Base-by-base conservation (phyloP, 2,113 vertebrate genomes). In the Illadopsis cleaveri region DNA sequence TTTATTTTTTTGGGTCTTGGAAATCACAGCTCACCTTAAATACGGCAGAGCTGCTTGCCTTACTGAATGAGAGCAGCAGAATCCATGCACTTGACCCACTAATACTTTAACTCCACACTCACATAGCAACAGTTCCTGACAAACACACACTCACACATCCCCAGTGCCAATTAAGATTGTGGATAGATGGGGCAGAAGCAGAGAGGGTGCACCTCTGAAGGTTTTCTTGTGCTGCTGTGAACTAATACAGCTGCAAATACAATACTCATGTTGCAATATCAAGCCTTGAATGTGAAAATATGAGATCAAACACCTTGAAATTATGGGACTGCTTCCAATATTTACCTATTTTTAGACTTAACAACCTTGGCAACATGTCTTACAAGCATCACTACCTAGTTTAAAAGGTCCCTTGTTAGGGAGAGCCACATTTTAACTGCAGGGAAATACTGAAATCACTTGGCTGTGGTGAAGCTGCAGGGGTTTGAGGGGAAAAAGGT, bases 321-420 rank as follows among this genome's bases (percentile, higher is more conserved):
- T 57, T 66, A 82, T 28, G 50, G 45, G 57, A 69, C 42, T 11
- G 4, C 54, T 95, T 93, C 73, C 70, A 95, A 31, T 62, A 82
- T 69, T 95, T 87, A 72, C 58, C 37, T 72, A 58, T 93, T 96
- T 97, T 95, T 91, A 93, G 71, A 90, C 24, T 91, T 96, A 72
- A 92, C 38, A 57, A 47, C 42, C 38, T 94, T 95, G 94, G 82
- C 75, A 94, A 47, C 50, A 31, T 76, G 45, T 86, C 82, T 89
- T 91, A 91, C 30, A 65, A 95, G 48, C 83, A 85, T 65, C 58
- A 28, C 73, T 85, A 54, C 57, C 31, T 76, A 38, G 21, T 90
- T 90, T 73, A 80, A 96, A 96, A 93, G 86, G 70, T 82, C 89
- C 66, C 62, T 79, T 50, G 73, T 89, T 86, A 69, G 65, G 53